A percentile compares a stretch with the other conserved stretches of the same genome.
Evolutionary conservation across 37 sponge, comb jelly and placozoan genomes (phyloP).

Genomic region (Hormiphora californensis): DNA sequence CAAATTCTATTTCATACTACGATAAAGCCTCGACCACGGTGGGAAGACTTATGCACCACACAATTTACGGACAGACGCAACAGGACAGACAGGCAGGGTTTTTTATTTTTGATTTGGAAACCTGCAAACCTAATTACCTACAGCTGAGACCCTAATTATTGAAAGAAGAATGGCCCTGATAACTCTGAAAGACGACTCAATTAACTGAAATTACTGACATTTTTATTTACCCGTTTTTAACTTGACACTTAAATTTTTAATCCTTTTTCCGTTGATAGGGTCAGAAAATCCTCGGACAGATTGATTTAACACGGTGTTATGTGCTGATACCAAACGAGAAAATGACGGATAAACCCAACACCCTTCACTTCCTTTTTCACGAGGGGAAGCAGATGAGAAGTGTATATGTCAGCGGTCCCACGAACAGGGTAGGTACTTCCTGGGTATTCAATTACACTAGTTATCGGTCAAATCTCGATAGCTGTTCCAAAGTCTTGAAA

Average conservation of each 20-base stretch:
- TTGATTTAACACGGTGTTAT: not conserved
- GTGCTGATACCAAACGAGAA: conserved; percentile 9
- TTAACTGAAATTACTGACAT: no score
- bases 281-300: conserved; percentile 40
- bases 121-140: no score
- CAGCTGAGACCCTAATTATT: no score
- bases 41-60: not conserved
- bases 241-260: no score
- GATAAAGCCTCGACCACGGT: conserved; percentile 15
- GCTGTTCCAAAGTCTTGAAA: not conserved
- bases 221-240: no score
- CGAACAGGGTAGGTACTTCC: conserved; percentile 2
- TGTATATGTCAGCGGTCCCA: not conserved
- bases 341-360: conserved; percentile 25
- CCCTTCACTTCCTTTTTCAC: not conserved
- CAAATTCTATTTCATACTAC: conserved; percentile 1
- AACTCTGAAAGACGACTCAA: no score
- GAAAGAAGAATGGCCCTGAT: no score
- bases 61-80: not conserved
- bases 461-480: not conserved
- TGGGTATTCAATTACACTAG: not conserved
- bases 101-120: no score
- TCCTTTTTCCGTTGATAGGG: no score
- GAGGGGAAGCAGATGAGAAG: not conserved
- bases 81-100: no score